Evolutionary conservation across 2,113 vertebrate species (phyloP).

Genomic region (Syrmaticus mikado): DNA sequence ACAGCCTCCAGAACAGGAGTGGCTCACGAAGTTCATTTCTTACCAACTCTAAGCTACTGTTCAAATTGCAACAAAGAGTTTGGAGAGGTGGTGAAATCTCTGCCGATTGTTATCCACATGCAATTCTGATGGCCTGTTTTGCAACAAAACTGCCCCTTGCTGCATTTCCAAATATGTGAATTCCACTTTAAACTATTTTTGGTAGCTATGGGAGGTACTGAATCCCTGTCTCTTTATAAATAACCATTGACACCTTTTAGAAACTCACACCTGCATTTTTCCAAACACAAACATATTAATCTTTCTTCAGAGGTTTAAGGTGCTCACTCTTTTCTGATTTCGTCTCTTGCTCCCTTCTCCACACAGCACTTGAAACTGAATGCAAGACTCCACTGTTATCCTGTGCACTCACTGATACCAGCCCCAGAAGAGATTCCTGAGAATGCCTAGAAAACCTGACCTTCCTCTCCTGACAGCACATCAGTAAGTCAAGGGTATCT

Average conservation of each 20-base stretch:
- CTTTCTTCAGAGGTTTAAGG: background rate
- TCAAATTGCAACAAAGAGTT: background rate
- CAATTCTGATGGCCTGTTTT: background rate
- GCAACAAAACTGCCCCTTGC: background rate
- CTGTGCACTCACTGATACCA: background rate
- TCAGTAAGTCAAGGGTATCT: fast-evolving
- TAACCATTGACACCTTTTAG: background rate
- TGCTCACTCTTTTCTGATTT: background rate
- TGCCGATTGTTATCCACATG: background rate
- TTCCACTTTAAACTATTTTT: background rate
- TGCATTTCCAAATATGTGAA: background rate
- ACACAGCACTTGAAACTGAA: background rate
- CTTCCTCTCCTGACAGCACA: background rate
- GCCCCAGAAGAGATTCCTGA: background rate
- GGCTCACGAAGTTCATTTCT: background rate
- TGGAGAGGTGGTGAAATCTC: too few species aligned
- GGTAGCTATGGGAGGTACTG: background rate
- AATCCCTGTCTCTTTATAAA: background rate
- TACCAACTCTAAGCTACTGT: background rate
- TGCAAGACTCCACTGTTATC: background rate
- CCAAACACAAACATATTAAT: background rate
- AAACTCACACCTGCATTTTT: background rate
- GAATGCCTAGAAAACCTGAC: background rate
- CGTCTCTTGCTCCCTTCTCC: background rate
- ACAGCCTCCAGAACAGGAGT: background rate